Conservation (phyloP, 2,797 vertebrate species). For the Astyanax mexicanus region DNA sequence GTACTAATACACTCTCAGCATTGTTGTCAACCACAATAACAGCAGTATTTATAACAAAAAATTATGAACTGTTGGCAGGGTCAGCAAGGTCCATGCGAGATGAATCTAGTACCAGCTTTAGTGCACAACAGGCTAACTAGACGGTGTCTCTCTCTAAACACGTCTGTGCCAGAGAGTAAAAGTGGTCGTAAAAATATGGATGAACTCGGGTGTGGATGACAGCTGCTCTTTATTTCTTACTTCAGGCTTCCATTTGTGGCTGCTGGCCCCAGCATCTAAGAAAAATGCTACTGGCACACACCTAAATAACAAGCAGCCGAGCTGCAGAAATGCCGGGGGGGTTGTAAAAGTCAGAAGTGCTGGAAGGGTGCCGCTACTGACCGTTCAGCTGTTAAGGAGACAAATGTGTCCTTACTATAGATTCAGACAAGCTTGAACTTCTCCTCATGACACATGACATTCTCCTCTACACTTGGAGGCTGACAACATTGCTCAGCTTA, state of each 20-base stretch:
- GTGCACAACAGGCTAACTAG: neutral
- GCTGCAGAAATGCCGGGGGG: constrained; percentile 33
- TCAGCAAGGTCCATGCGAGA: neutral
- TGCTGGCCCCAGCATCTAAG: constrained; percentile 31
- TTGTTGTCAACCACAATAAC: neutral
- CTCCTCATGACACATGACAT: constrained; percentile 40
- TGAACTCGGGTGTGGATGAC: constrained; percentile 51
- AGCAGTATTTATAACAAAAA: neutral
- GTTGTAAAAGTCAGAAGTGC: constrained; percentile 45
- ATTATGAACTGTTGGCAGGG: too few relatives aligned
- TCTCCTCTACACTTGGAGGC: constrained; percentile 24
- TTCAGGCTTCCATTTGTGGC: constrained; percentile 22
- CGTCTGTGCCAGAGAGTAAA: constrained; percentile 48
- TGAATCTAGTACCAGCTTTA: neutral
- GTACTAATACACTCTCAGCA: too few relatives aligned
- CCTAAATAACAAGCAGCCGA: constrained; percentile 55
- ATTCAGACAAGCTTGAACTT: constrained; percentile 47
- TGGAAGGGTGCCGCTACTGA: constrained; percentile 49
- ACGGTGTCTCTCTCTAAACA: constrained; percentile 31
- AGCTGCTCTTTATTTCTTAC: constrained; percentile 59
- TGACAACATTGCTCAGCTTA: neutral
- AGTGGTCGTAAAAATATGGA: constrained; percentile 39
- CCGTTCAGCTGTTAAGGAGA: constrained; percentile 64
- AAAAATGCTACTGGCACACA: constrained; percentile 32
- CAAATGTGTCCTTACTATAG: constrained; percentile 65